Base-by-base conservation (phyloP, 2,888 invertebrate genomes). In the Fabriciana adippe region DNA sequence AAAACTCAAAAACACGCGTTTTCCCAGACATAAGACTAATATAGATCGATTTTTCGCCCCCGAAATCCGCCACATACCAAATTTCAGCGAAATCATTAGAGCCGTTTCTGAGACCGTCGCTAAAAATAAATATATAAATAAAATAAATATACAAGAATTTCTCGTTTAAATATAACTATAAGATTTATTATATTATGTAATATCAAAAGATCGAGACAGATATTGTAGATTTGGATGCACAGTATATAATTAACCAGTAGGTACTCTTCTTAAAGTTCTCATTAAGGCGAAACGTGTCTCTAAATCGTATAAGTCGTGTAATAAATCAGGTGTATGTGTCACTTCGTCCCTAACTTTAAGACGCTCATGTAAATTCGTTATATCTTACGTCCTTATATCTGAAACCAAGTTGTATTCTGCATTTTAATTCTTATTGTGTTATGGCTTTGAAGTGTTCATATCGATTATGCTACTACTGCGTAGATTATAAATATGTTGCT, bases 361-460 rank as follows among this genome's bases (percentile, higher is more conserved):
- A 68, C 75, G 79, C 72, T 78, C 77, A 81, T 81, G 81, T 79
- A 81, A 83, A 83, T 81, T 83, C 75, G 74, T 73, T 72, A 71
- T 66, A 61, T 67, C 59, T 64, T 62, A 54, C 26, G 53, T 6
- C 53, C 50, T 57, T 60, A 54, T 60, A 56, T 35, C 50, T 55
- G 35, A n/a, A 54, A 57, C 45, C 41, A 16, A 64, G 60, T 56
- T 31, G 57, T 61, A 67, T 54, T 55, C 56, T 31, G 64, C 45
- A 65, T 70, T 67, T 62, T 55, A 65, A 55, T 47, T 64, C 15
- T 56, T 55, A 64, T 62, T 62, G 60, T 54, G 64, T 54, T 60
- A 35, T 55, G 3, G 31, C 0, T 63, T 55, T 41, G 51, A n/a
- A 6, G 14, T 53, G 18, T 16, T 18, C 31, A 11, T 21, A 26